Conservation (phyloP, 2,888 invertebrate genomes). For the Zaprionus obscuricornis region DNA sequence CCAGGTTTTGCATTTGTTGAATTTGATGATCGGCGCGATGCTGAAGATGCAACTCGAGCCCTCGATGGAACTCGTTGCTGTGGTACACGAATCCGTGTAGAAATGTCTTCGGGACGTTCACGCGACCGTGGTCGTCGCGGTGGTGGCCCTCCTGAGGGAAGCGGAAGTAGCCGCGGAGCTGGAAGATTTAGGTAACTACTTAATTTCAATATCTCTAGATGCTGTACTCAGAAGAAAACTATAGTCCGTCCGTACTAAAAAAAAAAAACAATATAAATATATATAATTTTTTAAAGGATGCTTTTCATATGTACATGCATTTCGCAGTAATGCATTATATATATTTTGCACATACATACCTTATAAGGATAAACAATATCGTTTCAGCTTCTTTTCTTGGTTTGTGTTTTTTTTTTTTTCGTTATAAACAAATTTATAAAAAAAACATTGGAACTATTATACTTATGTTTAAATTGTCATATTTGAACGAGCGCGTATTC, state of each 20-base stretch:
- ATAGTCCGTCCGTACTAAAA: too few relatives aligned
- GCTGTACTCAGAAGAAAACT: too few relatives aligned
- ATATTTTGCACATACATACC: too few relatives aligned
- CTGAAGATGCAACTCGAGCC: conserved; percentile 91
- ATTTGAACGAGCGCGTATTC: background rate
- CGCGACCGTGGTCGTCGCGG: conserved; percentile 88
- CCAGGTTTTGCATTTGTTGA: conserved; percentile 94
- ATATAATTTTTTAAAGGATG: background rate
- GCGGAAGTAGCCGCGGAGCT: conserved; percentile 64
- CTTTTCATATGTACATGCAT: background rate
- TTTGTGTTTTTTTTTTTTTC: too few relatives aligned
- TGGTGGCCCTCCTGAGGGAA: conserved; percentile 74
- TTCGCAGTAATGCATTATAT: background rate
- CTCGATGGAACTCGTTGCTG: conserved; percentile 92
- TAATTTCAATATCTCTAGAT: too few relatives aligned
- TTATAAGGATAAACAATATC: too few relatives aligned
- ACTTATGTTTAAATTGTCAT: background rate
- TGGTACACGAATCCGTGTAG: conserved; percentile 93
- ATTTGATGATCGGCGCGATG: conserved; percentile 92
- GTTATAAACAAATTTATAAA: too few relatives aligned
- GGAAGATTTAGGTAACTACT: conserved; percentile 71
- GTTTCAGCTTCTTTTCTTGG: too few relatives aligned
- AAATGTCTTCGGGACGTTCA: conserved; percentile 95
- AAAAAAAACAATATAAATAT: too few relatives aligned
- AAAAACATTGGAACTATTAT: too few relatives aligned